A percentile compares a stretch with the other conserved stretches of the same genome.
These are phyloP conservation scores for Aethina tumida DNA, from an alignment of 1,140 invertebrate species.

Conservation along the genomic window DNA sequence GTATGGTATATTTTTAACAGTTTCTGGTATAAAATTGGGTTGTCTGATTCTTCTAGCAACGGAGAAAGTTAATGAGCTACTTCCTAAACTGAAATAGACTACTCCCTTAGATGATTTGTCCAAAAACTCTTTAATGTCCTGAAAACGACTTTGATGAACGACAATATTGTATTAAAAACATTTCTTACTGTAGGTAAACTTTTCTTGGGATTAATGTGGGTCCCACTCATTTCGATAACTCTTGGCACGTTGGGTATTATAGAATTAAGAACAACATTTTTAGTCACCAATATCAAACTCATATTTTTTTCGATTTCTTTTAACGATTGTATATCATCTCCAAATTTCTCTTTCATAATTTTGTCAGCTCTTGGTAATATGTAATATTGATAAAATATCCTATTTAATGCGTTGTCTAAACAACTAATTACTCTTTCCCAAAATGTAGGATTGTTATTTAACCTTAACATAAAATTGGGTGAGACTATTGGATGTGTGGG, in stretches of 20 bases:
- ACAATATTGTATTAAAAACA: too few species aligned
- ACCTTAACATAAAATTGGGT: too few species aligned
- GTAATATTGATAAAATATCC: constrained; percentile 22
- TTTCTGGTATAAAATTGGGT: constrained; percentile 38
- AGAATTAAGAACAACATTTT: constrained; percentile 36
- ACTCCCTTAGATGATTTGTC: constrained; percentile 40
- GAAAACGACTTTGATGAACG: too few species aligned
- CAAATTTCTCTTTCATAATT: constrained; percentile 35
- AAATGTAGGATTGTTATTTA: constrained; percentile 5
- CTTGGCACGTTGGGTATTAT: constrained; percentile 38
- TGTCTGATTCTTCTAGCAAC: constrained; percentile 35
- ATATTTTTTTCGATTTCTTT: constrained; percentile 39
- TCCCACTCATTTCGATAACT: constrained; percentile 38
- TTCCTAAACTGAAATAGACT: constrained; percentile 46
- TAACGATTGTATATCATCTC: constrained; percentile 34
- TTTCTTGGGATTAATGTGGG: constrained; percentile 37
- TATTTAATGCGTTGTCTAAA: constrained; percentile 17
- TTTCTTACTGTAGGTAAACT: constrained; percentile 32
- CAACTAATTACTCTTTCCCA: constrained; percentile 15
- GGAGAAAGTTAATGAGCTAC: constrained; percentile 39
- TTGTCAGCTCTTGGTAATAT: constrained; percentile 23
- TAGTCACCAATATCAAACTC: constrained; percentile 42
- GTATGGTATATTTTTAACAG: constrained; percentile 37
- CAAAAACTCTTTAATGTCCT: constrained; percentile 32
- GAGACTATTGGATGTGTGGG: too few species aligned